Evolutionary conservation across 2,888 invertebrate genomes (phyloP).

Genomic region (Epistrophe eligans): DNA sequence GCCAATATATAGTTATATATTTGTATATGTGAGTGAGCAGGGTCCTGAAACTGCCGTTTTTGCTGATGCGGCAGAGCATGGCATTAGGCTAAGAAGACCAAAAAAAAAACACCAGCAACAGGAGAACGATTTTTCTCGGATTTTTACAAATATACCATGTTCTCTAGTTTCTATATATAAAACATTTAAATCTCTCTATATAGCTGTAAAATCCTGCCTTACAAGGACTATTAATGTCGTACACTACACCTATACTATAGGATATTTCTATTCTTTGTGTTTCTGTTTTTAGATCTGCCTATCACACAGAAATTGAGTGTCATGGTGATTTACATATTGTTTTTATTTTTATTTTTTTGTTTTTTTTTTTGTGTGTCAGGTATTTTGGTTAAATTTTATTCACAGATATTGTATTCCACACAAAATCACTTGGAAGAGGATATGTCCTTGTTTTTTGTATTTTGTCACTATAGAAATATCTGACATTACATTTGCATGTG

Average conservation of each 20-base stretch:
- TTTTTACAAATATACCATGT: slow-evolving; percentile 8
- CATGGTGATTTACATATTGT: slow-evolving; percentile 55
- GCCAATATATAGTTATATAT: slow-evolving; percentile 1
- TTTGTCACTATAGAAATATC: neutral
- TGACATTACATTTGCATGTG: slow-evolving; percentile 51
- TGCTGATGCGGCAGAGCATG: slow-evolving; percentile 62
- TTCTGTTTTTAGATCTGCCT: slow-evolving; percentile 50
- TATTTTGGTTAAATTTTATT: slow-evolving; percentile 60
- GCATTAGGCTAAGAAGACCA: slow-evolving; percentile 39
- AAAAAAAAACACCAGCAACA: slow-evolving; percentile 47
- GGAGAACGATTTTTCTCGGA: slow-evolving; percentile 21
- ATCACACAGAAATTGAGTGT: slow-evolving; percentile 63
- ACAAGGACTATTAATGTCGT: slow-evolving; percentile 48
- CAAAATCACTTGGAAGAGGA: slow-evolving; percentile 42
- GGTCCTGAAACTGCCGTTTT: slow-evolving; percentile 29
- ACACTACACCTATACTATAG: neutral
- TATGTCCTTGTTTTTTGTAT: slow-evolving; percentile 37
- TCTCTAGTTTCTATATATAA: slow-evolving; percentile 25
- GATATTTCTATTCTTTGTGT: slow-evolving; percentile 25
- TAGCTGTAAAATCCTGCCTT: slow-evolving; percentile 10
- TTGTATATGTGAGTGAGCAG: slow-evolving; percentile 2
- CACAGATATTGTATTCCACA: slow-evolving; percentile 34
- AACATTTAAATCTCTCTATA: slow-evolving; percentile 23
- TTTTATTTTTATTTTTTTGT: slow-evolving; percentile 12
- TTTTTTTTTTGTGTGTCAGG: neutral